Conservation (phyloP, 2,888 invertebrate genomes). For the Uropetala carovei region DNA sequence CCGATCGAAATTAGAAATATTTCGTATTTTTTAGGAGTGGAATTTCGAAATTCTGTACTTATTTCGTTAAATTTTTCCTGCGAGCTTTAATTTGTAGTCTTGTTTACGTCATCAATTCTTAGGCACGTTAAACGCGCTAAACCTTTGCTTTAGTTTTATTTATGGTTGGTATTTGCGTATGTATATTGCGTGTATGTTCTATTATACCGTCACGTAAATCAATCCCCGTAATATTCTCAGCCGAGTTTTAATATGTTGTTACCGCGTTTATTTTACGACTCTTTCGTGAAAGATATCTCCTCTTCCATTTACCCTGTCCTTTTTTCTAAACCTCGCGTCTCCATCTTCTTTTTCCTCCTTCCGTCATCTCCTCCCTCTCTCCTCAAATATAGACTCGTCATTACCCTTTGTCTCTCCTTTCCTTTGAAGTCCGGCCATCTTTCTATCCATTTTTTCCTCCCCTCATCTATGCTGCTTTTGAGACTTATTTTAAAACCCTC, state of each 20-base stretch:
- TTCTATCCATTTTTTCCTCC: background rate
- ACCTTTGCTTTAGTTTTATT: no score
- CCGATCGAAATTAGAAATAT: no score
- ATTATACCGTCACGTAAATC: no score
- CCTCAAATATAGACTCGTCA: background rate
- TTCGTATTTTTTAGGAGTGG: no score
- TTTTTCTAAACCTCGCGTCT: background rate
- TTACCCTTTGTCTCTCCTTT: slow-evolving; percentile 44
- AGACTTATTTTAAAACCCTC: slow-evolving; percentile 2
- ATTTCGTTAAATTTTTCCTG: no score
- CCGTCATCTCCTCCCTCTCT: background rate
- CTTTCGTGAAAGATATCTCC: background rate
- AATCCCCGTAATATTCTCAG: no score
- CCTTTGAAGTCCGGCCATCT: slow-evolving; percentile 53
- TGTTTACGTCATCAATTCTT: no score
- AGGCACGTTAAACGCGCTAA: no score
- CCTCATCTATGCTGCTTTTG: background rate
- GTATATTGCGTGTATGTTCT: no score
- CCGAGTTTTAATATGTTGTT: background rate
- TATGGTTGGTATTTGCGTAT: no score
- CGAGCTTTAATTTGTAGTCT: no score
- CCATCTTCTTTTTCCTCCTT: background rate
- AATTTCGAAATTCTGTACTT: no score
- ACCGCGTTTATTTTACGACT: background rate
- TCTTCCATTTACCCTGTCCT: background rate